Evolutionary conservation across 2,888 invertebrate genomes (phyloP), one percentile per base, ranked within the genome.

Genomic region (Lasioglossum villosulum): DNA sequence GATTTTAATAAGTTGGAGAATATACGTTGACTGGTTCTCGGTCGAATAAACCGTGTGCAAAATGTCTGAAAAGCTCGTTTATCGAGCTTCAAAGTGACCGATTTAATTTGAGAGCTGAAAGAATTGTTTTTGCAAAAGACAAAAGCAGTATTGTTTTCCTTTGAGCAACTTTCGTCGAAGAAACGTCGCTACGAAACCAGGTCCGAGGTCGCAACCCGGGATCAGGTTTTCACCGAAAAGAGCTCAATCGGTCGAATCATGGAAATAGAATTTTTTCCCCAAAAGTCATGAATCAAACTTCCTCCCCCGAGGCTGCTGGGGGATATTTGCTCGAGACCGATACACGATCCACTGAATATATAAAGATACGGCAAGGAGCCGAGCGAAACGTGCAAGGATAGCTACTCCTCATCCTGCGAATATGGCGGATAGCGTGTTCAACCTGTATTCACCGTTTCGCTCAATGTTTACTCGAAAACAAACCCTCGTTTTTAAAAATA

Each of bases 251-350:
- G 23, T 5, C n/a, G n/a, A n/a, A 37, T 70, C 70, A n/a, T n/a
- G 37, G 66, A 19, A 68, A 68, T 23, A 39, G 70, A 75, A 71
- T 80, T 59, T 56, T 71, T 71, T 42, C 30, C 23, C n/a, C 1
- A 6, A 14, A 19, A 12, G n/a, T 63, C 23, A 37, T 19, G 34
- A 52, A 56, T 48, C 6, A 56, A 56, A 74, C 42, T 63, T 34
- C 19, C 23, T 56, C 45, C 27, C 66, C n/a, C 4, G 19, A 23
- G n/a, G 14, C 19, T 30, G 42, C 30, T 48, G 14, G 72, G 37
- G 76, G n/a, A 82, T 73, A 68, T 83, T 83, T 82, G 68, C 83
- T 76, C 45, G 76, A 82, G 83, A 70, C 66, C 82, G 42, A 72
- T 68, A 56, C 45, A 27, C 27, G 23, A 59, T 71, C 48, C 39